These are phyloP conservation scores for Phrynocephalus vlangalii DNA, from an alignment of 2,797 vertebrate genomes.

Conservation along the genomic window DNA sequence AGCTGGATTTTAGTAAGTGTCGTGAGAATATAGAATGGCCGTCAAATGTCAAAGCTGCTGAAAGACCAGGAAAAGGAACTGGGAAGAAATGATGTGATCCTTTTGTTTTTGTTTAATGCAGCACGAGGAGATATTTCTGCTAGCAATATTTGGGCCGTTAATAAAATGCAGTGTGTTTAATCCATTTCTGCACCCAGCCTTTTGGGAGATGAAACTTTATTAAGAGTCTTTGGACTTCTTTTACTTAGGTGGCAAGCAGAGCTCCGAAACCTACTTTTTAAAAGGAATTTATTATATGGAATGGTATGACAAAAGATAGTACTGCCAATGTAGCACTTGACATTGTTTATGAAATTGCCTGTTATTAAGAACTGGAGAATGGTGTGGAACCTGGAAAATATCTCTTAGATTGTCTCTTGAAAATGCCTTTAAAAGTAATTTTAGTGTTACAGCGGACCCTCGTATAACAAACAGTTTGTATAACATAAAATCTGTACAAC, in stretches of 20 bases:
- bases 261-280: too few species aligned
- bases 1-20: neutral
- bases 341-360: too few species aligned
- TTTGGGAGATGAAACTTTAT: neutral
- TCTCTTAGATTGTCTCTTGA: neutral
- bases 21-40: too few species aligned
- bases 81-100: neutral
- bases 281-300: too few species aligned
- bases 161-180: neutral
- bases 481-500: too few species aligned
- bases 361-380: too few species aligned
- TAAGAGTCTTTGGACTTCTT: neutral
- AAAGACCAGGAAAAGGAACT: neutral
- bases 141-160: neutral
- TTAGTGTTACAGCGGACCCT: neutral
- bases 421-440: neutral
- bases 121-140: slow-evolving; percentile 7
- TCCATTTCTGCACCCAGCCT: neutral
- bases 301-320: too few species aligned
- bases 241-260: neutral
- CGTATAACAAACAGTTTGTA: too few species aligned
- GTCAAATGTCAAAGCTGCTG: neutral
- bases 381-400: neutral
- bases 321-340: too few species aligned
- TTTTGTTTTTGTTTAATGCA: neutral